Conservation (phyloP, 2,888 invertebrate species). For the Apodemia zela region DNA sequence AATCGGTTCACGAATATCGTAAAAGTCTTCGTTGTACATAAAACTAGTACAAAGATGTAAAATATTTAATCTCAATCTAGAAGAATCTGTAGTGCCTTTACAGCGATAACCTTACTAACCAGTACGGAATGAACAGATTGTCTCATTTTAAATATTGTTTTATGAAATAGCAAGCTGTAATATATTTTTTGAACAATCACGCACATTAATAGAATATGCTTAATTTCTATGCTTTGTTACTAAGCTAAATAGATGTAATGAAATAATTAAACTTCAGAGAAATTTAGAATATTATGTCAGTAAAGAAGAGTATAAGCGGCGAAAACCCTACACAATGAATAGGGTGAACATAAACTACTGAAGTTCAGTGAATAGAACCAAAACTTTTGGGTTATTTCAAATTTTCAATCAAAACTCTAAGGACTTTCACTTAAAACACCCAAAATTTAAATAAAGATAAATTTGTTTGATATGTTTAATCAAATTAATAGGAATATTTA, state of each 20-base stretch:
- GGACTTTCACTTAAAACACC: neutral
- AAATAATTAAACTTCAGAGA: neutral
- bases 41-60: too few species aligned
- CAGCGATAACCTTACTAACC: neutral
- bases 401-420: neutral
- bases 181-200: neutral
- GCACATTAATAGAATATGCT: neutral
- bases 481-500: too few species aligned
- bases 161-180: too few species aligned
- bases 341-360: neutral
- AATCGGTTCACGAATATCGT: too few species aligned
- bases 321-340: neutral
- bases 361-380: neutral
- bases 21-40: too few species aligned
- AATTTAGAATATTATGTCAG: neutral
- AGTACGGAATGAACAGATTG: neutral
- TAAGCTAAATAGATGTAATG: neutral
- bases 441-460: too few species aligned
- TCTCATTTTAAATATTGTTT: too few species aligned
- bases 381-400: constrained; percentile 6
- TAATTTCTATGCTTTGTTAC: neutral
- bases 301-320: neutral
- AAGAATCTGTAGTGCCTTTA: too few species aligned
- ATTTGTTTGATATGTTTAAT: too few species aligned
- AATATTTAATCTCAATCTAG: too few species aligned